Conservation (phyloP, 2,888 invertebrate genomes). For the Norana najaformis region DNA sequence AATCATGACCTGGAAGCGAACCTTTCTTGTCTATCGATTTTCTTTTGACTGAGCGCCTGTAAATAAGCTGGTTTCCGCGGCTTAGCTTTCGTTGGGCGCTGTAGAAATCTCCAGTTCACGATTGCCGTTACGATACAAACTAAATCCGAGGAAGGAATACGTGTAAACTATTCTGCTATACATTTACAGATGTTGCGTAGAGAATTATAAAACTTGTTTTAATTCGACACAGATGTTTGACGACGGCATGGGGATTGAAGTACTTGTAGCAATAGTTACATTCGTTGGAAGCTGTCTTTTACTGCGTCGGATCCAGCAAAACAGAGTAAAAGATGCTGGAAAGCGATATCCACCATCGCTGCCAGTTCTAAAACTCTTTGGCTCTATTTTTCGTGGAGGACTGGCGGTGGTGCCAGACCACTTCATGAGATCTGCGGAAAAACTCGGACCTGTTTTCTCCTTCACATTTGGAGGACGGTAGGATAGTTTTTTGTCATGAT, state of each 20-base stretch:
- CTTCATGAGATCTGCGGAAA: neutral
- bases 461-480: neutral
- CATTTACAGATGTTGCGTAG: neutral
- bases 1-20: too few relatives aligned
- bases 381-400: neutral
- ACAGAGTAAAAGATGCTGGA: neutral
- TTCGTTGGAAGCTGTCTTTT: neutral
- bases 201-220: neutral
- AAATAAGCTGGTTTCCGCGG: too few relatives aligned
- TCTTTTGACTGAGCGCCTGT: too few relatives aligned
- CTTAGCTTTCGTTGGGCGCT: too few relatives aligned
- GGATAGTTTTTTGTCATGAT: neutral
- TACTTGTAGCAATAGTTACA: neutral
- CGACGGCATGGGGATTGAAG: neutral
- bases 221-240: neutral
- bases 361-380: neutral
- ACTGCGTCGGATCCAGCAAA: neutral
- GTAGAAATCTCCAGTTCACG: too few relatives aligned
- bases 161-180: neutral
- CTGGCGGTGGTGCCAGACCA: neutral
- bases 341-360: neutral
- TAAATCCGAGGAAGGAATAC: neutral
- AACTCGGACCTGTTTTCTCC: neutral
- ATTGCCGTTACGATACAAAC: too few relatives aligned
- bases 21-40: too few relatives aligned